Evolutionary conservation across 1,140 invertebrate species (phyloP).

Genomic region (Trichonephila inaurata): DNA sequence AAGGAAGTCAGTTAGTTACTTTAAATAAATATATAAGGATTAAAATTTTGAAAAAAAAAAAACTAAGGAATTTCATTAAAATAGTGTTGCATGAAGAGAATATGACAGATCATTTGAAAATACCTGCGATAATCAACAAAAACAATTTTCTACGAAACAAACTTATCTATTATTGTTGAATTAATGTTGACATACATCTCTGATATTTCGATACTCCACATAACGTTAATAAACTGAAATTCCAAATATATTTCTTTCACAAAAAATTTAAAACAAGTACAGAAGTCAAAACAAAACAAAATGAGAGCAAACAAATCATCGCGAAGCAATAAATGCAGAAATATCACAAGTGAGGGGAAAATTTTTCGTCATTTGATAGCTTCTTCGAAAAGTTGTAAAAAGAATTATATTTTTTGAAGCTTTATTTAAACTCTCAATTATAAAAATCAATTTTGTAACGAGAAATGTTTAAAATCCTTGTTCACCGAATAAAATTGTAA

Average conservation of each 20-base stretch:
- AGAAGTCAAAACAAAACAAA: neutral
- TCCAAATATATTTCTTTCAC: neutral
- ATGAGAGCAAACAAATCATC: neutral
- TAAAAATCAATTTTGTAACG: constrained; percentile 17
- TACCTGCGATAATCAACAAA: neutral
- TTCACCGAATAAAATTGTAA: constrained; percentile 27
- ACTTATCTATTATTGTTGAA: neutral
- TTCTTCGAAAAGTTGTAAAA: neutral
- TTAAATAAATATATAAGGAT: no score
- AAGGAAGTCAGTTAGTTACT: no score
- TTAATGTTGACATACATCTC: neutral
- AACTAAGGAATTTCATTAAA: neutral
- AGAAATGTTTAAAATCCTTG: constrained; percentile 25
- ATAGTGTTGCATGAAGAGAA: neutral
- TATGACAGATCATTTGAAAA: neutral
- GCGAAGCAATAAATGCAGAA: neutral
- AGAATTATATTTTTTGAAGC: neutral
- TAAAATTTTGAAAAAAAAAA: no score
- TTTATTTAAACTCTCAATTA: constrained; percentile 46
- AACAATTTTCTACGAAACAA: neutral
- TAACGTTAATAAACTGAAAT: neutral
- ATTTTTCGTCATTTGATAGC: neutral
- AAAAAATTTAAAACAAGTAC: neutral
- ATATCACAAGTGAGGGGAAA: neutral
- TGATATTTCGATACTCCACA: neutral